These are phyloP conservation scores for Phasia obesa DNA, from an alignment of 2,888 invertebrate genomes.

Conservation along the genomic window DNA sequence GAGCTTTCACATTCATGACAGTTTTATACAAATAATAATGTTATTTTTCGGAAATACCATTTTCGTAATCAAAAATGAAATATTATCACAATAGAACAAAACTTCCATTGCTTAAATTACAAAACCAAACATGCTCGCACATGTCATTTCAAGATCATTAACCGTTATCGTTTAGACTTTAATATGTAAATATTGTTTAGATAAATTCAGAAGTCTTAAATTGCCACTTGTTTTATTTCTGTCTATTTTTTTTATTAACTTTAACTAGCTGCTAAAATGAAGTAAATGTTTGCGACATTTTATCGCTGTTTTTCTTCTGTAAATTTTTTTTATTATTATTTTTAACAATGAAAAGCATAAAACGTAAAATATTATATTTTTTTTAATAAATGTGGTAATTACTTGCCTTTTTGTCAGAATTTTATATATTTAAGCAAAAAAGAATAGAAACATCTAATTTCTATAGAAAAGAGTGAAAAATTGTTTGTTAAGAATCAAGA, in stretches of 20 bases:
- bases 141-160: slow-evolving; percentile 26
- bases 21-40: too few relatives aligned
- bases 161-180: neutral
- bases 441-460: slow-evolving; percentile 13
- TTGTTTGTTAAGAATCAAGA: slow-evolving; percentile 43
- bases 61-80: neutral
- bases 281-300: neutral
- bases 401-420: neutral
- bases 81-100: neutral
- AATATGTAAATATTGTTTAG: neutral
- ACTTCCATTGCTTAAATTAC: slow-evolving; percentile 12
- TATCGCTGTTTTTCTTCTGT: neutral
- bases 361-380: slow-evolving; percentile 49
- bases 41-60: neutral
- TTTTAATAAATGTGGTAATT: slow-evolving; percentile 38
- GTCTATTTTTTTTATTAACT: neutral
- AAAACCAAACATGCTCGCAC: slow-evolving; percentile 30
- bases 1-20: too few relatives aligned
- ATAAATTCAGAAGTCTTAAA: slow-evolving; percentile 22
- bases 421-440: too few relatives aligned
- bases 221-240: neutral
- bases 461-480: slow-evolving; percentile 10
- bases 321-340: slow-evolving; percentile 1
- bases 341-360: slow-evolving; percentile 44
- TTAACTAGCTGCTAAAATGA: slow-evolving; percentile 5